phyloP scores from a whole-genome alignment of 2,113 vertebrate genomes.

The Nymphicus hollandicus region DNA sequence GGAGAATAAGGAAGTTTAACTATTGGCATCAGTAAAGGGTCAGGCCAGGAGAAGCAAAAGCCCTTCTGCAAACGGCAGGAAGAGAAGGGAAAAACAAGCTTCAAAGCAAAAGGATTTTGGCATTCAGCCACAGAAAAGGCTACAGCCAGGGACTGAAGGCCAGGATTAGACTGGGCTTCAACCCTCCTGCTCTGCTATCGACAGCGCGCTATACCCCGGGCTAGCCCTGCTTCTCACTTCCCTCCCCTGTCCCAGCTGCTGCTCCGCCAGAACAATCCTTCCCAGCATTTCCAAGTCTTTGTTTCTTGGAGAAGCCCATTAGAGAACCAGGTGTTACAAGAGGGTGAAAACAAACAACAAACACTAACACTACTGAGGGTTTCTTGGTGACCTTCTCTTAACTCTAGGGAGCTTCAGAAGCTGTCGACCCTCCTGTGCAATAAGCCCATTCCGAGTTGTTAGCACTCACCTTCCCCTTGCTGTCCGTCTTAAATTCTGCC shows the following conservation, averaged over 20 bases:
- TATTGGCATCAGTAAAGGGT: neutral
- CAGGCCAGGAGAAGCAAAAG: neutral
- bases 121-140: neutral
- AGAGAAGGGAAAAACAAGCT: neutral
- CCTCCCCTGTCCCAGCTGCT: neutral
- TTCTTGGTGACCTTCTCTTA: neutral
- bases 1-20: neutral
- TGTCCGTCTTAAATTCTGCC: conserved; percentile 87
- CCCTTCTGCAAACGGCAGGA: neutral
- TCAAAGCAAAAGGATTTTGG: neutral
- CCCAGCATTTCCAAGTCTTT: neutral
- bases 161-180: neutral
- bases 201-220: neutral
- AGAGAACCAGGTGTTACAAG: neutral
- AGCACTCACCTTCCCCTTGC: conserved; percentile 84
- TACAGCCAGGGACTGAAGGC: neutral
- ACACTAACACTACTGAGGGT: neutral
- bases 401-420: neutral
- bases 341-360: neutral
- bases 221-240: neutral
- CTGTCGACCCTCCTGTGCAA: neutral
- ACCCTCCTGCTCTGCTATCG: neutral
- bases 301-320: neutral
- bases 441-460: neutral
- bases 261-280: neutral